Evolutionary conservation across 1,140 invertebrate genomes (phyloP).

Genomic region (Chlorops oryzae): DNA sequence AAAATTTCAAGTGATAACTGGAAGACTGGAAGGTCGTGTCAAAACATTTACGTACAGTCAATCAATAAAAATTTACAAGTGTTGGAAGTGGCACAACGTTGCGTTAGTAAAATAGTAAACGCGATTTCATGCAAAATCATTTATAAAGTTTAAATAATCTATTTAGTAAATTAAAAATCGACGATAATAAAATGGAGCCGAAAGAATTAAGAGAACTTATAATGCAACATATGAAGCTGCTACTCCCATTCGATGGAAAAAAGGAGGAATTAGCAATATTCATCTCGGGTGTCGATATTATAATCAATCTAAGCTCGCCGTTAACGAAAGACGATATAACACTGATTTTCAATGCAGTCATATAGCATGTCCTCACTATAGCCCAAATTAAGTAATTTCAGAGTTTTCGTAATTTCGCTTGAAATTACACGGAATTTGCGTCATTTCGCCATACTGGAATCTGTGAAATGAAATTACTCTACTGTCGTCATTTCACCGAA

Average conservation of each 20-base stretch:
- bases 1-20: not conserved
- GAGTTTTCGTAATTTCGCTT: no score
- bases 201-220: not conserved
- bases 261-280: conserved; percentile 1
- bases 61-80: not conserved
- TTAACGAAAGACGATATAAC: no score
- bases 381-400: no score
- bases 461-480: no score
- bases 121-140: not conserved
- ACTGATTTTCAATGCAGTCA: no score
- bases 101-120: not conserved
- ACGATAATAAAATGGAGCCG: not conserved
- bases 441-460: no score
- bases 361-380: no score
- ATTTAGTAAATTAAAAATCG: not conserved
- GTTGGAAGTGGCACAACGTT: not conserved
- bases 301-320: no score
- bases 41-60: no score
- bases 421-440: no score
- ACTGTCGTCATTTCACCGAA: no score
- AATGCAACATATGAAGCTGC: not conserved
- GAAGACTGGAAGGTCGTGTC: no score
- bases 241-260: conserved; percentile 3
- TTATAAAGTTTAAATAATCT: not conserved
- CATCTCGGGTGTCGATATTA: not conserved